phyloP scores from a whole-genome alignment of 2,113 vertebrate species.

The Pedetes capensis region DNA sequence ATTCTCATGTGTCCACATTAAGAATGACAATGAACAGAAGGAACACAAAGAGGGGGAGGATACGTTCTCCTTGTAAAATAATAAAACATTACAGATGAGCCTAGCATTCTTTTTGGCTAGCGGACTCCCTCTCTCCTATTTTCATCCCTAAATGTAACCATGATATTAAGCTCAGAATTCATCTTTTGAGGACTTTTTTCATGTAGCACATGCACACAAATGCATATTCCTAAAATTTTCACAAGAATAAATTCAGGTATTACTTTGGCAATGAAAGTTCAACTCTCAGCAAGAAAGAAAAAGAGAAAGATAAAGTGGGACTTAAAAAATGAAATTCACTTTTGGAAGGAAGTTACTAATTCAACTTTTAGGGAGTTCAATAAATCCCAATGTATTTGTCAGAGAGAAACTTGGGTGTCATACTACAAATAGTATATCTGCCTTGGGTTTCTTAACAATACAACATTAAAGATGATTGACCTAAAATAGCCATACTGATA shows the following conservation, averaged over 20 bases:
- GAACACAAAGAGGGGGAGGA: not conserved
- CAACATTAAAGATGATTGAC: not conserved
- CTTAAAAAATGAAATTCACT: slow-evolving; percentile 39
- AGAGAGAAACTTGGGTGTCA: not conserved
- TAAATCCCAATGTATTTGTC: not conserved
- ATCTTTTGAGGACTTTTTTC: not conserved
- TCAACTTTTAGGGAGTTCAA: not conserved
- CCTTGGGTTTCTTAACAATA: slow-evolving; percentile 39
- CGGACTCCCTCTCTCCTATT: not conserved
- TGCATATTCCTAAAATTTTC: not conserved
- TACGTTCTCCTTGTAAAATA: slow-evolving; percentile 15
- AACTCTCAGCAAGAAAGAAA: slow-evolving; percentile 3
- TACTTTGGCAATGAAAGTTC: slow-evolving; percentile 42
- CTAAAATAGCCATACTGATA: not conserved
- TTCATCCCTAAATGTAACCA: not conserved
- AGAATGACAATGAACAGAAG: slow-evolving; percentile 19
- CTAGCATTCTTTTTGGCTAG: not conserved
- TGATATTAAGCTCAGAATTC: not conserved
- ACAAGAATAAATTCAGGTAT: slow-evolving; percentile 53
- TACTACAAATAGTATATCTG: not conserved
- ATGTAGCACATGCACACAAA: not conserved
- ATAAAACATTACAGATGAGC: slow-evolving; percentile 11
- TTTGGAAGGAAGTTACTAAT: slow-evolving; percentile 40
- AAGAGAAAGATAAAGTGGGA: not conserved
- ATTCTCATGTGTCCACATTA: not conserved